phyloP scores from a whole-genome alignment of 53 echinoderm and acorn worm species.

The Stichopus horrens region DNA sequence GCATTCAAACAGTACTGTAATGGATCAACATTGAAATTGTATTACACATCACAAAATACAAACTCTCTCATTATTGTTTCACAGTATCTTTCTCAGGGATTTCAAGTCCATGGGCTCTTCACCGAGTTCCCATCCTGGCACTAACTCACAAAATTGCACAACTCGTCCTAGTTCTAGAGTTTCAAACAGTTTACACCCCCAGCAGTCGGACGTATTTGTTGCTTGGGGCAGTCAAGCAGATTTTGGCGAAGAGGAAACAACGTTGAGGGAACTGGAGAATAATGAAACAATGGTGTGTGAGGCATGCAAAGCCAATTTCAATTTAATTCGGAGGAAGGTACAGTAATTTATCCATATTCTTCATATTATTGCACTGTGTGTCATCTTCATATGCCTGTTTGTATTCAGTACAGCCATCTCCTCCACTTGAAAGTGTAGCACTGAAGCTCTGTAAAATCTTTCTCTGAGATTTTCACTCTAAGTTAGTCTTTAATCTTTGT shows the following conservation, averaged over 20 bases:
- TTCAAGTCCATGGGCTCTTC: conserved; percentile 42
- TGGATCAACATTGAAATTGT: too few relatives aligned
- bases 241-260: neutral
- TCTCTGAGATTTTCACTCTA: too few relatives aligned
- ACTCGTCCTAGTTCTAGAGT: conserved; percentile 6
- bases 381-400: too few relatives aligned
- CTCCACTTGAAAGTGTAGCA: too few relatives aligned
- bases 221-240: conserved; percentile 9
- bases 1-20: too few relatives aligned
- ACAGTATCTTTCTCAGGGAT: neutral
- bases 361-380: too few relatives aligned
- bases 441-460: too few relatives aligned
- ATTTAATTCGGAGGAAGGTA: conserved; percentile 86
- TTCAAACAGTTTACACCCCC: neutral
- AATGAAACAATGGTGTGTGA: conserved; percentile 86
- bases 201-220: conserved; percentile 16
- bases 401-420: too few relatives aligned
- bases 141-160: conserved; percentile 19
- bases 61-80: too few relatives aligned
- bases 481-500: too few relatives aligned
- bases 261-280: neutral
- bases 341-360: neutral
- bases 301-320: conserved; percentile 79
- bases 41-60: too few relatives aligned
- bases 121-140: conserved; percentile 25